Evolutionary conservation across 2,113 vertebrate species (phyloP).

Genomic region (Ictalurus punctatus): DNA sequence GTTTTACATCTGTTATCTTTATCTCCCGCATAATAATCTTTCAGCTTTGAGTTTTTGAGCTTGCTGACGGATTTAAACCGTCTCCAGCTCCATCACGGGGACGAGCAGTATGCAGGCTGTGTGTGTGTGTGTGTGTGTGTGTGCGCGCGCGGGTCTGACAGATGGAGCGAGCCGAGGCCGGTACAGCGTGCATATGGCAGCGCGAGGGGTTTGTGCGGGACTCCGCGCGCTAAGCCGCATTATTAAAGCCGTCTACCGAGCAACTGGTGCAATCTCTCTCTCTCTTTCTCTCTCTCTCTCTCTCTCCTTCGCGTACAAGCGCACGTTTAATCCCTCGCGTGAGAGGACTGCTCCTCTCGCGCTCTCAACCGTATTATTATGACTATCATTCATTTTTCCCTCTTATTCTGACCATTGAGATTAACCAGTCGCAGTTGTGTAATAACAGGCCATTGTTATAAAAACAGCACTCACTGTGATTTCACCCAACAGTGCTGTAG

Average conservation of each 20-base stretch:
- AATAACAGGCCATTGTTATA: too few species aligned
- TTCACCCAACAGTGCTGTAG: too few species aligned
- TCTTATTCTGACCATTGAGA: background rate
- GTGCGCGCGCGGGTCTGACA: conserved; percentile 61
- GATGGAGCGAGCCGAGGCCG: conserved; percentile 76
- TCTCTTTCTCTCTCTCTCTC: conserved; percentile 52
- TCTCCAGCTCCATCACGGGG: conserved; percentile 5
- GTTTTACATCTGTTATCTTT: conserved; percentile 55
- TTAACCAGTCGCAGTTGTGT: background rate
- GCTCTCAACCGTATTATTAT: conserved; percentile 21
- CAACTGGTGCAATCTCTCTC: conserved; percentile 69
- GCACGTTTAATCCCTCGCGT: conserved; percentile 51
- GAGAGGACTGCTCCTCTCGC: conserved; percentile 45
- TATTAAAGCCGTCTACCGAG: conserved; percentile 68
- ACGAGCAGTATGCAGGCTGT: background rate
- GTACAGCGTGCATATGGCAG: conserved; percentile 77
- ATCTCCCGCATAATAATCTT: conserved; percentile 5
- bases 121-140: conserved; percentile 15
- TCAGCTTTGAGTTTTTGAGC: conserved; percentile 9
- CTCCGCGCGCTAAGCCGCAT: conserved; percentile 62
- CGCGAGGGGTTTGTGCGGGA: conserved; percentile 60
- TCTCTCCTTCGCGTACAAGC: conserved; percentile 38
- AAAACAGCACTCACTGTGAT: too few species aligned
- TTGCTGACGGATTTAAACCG: conserved; percentile 44
- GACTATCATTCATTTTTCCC: background rate